A percentile compares a stretch with the other conserved stretches of the same genome.
phyloP scores from a whole-genome alignment of 2,113 vertebrate genomes.

The Taxidea taxus region DNA sequence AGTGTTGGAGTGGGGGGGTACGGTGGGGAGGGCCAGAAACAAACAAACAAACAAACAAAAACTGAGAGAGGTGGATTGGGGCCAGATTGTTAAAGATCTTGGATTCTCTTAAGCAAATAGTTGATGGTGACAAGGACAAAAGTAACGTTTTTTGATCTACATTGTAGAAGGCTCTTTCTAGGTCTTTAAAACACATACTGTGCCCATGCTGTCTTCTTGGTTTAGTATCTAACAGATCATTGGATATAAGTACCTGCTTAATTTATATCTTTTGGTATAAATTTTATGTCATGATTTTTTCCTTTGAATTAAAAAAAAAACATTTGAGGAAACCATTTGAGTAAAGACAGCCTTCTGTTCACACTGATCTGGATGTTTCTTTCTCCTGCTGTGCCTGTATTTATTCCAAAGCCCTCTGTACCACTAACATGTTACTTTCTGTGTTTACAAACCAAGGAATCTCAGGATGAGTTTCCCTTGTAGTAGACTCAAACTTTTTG shows the following conservation, averaged over 20 bases:
- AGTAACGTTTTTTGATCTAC: constrained; percentile 54
- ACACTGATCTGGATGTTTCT: constrained; percentile 26
- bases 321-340: not conserved
- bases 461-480: not conserved
- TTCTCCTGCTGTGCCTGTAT: constrained; percentile 42
- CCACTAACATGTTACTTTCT: constrained; percentile 26
- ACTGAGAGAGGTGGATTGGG: not conserved
- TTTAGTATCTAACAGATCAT: constrained; percentile 26
- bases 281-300: constrained; percentile 34
- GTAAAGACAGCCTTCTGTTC: constrained; percentile 50
- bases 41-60: not conserved
- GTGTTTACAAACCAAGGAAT: not conserved
- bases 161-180: constrained; percentile 15
- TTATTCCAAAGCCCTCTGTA: constrained; percentile 49
- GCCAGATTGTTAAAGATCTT: constrained; percentile 59
- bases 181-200: constrained; percentile 27
- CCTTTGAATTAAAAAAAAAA: not conserved
- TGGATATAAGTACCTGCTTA: not conserved
- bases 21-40: not conserved
- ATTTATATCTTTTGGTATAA: constrained; percentile 18
- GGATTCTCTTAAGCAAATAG: constrained; percentile 49
- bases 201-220: not conserved
- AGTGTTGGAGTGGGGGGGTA: not conserved
- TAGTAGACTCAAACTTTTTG: not conserved
- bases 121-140: constrained; percentile 49